These are phyloP conservation scores for Propithecus deckenii DNA, from an alignment of 2,797 vertebrate genomes.

Conservation along the genomic window DNA sequence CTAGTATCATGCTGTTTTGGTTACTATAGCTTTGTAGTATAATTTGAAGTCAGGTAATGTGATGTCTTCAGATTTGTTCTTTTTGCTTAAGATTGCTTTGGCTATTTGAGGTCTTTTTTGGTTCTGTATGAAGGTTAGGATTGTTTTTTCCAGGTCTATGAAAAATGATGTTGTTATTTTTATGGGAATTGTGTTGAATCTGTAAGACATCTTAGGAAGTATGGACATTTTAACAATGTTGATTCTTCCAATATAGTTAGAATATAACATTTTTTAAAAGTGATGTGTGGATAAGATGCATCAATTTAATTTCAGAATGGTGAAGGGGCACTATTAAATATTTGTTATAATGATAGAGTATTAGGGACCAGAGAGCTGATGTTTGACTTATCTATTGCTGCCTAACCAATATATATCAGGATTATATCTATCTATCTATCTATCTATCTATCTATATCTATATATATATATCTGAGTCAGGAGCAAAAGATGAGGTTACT, in stretches of 20 bases:
- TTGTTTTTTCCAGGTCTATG: not conserved
- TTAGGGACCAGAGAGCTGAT: not conserved
- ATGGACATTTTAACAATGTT: not conserved
- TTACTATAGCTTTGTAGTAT: not conserved
- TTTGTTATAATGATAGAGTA: not conserved
- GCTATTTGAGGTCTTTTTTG: not conserved
- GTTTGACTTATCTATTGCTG: not conserved
- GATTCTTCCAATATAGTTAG: not conserved
- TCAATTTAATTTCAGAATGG: not conserved
- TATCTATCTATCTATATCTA: not conserved
- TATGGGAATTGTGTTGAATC: not conserved
- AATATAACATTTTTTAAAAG: not conserved
- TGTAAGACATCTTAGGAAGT: not conserved
- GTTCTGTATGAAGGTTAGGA: not conserved
- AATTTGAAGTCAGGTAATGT: not conserved
- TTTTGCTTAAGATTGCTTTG: not conserved
- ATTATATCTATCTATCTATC: no score
- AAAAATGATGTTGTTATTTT: not conserved
- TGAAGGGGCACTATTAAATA: not conserved
- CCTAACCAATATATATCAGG: not conserved
- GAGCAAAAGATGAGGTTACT: not conserved
- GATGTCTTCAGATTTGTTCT: not conserved
- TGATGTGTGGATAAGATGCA: not conserved
- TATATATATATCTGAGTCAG: conserved; percentile 36
- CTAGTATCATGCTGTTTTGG: not conserved